Base-by-base conservation (phyloP, 2,888 invertebrate genomes). In the Bombylius major region DNA sequence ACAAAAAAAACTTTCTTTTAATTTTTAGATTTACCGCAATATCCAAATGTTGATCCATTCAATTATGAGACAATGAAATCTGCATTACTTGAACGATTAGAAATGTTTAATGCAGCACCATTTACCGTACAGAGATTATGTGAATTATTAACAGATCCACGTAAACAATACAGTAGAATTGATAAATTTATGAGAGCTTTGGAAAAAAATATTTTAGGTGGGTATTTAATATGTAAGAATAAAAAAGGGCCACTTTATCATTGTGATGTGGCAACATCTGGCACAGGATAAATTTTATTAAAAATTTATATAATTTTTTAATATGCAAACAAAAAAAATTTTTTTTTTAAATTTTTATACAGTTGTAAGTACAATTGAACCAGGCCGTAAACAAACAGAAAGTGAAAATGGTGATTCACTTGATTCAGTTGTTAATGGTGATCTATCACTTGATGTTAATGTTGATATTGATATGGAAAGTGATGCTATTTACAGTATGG, bases 151-250 rank as follows among this genome's bases (percentile, higher is more conserved):
- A 89, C 90, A 5, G 84, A 85, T 62, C 97, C 98, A 4, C 82
- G 87, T 32, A 92, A 91, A 70, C 95, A 98, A 70, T 99, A 99
- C 73, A 91, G 89, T 68, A 82, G 94, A 59, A 88, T 94, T 59
- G 98, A 97, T 70, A 98, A 98, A 73, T 98, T 89, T 70, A 89
- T 99, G 87, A 79, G 97, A 58, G 98, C 97, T 0, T 79, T 99
- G 58, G 98, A 98, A 72, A 98, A 98, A 74, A 92, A 91, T 66
- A 89, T 93, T 63, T 75, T 92, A 64, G 73, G n/a, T n/a, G n/a
- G n/a, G 73, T 73, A 65, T 36, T 23, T 51, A 5, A 14, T 5
- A n/a, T 39, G 5, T 39, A 7, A 39, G 3, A 39, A 39, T 11
- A 39, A 39, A 39, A 39, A 9, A 23, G 2, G 23, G 23, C 23